Evolutionary conservation across 2,113 vertebrate species (phyloP).

Genomic region (Megatriorchis doriae): DNA sequence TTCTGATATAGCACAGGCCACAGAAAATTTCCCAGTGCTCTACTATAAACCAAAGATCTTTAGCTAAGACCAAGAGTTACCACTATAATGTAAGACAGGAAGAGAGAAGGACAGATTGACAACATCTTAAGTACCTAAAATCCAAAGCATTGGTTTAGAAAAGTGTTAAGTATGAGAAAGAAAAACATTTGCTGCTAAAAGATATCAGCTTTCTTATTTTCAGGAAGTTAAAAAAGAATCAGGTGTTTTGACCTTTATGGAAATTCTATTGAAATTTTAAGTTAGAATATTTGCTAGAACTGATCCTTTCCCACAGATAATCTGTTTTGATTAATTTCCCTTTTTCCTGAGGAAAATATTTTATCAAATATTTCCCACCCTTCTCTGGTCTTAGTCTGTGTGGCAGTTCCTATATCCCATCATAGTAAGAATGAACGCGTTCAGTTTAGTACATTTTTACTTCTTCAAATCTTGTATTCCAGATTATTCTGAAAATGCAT

Average conservation of each 20-base stretch:
- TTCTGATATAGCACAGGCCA: conserved; percentile 37
- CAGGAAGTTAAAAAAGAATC: conserved; percentile 19
- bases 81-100: conserved; percentile 28
- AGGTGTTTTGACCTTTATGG: conserved; percentile 49
- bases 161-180: conserved; percentile 36
- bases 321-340: conserved; percentile 56
- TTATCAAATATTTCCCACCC: conserved; percentile 49
- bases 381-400: neutral
- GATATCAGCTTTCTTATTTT: conserved; percentile 40
- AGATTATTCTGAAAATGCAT: neutral
- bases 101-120: conserved; percentile 3
- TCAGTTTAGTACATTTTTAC: neutral
- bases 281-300: conserved; percentile 18
- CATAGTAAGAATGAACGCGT: fast-evolving
- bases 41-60: conserved; percentile 22
- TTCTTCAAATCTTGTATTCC: neutral
- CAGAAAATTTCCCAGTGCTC: conserved; percentile 33
- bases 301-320: conserved; percentile 57
- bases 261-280: conserved; percentile 35
- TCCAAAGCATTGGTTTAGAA: neutral
- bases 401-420: neutral
- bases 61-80: neutral
- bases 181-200: conserved; percentile 28
- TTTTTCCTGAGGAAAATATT: conserved; percentile 59
- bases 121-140: conserved; percentile 40